Evolutionary conservation across 2,113 vertebrate species (phyloP).

Genomic region (Aegotheles bennettii): DNA sequence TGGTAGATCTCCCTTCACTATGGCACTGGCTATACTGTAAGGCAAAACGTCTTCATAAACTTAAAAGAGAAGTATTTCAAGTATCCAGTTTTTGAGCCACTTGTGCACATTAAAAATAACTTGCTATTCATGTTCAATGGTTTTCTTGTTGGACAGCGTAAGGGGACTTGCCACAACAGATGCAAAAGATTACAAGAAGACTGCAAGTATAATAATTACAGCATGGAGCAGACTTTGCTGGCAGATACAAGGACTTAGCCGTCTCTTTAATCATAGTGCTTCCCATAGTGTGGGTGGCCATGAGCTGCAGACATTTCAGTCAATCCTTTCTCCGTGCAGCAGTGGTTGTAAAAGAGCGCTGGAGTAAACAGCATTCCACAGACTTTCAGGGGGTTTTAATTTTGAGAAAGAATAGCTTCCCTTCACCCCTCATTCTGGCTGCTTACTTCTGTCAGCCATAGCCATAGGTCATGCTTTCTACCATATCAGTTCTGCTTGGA

Average conservation of each 20-base stretch:
- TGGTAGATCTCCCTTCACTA: not conserved
- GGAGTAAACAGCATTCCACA: conserved; percentile 61
- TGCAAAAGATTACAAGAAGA: conserved; percentile 74
- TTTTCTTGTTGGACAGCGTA: conserved; percentile 62
- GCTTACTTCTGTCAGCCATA: conserved; percentile 16
- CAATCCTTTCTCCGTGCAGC: not conserved
- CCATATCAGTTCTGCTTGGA: not conserved
- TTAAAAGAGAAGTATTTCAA: conserved; percentile 50
- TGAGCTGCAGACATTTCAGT: conserved; percentile 16
- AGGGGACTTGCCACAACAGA: conserved; percentile 67
- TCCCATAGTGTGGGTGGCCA: conserved; percentile 75
- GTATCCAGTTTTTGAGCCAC: conserved; percentile 26
- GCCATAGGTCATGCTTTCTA: not conserved
- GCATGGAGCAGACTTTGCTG: conserved; percentile 64
- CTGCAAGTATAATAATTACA: conserved; percentile 73
- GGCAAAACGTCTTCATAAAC: conserved; percentile 31
- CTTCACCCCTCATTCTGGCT: not conserved
- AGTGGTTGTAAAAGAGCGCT: conserved; percentile 42
- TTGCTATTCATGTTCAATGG: conserved; percentile 28
- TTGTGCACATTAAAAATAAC: conserved; percentile 62
- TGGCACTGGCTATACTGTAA: not conserved
- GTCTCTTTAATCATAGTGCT: conserved; percentile 73
- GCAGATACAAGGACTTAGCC: conserved; percentile 54
- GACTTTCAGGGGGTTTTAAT: conserved; percentile 30
- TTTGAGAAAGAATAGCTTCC: conserved; percentile 31